Percentiles rank a stretch among this genome's conserved stretches.
These are phyloP conservation scores for Neoaliturus tenellus DNA, from an alignment of 2,888 invertebrate species.

Conservation along the genomic window DNA sequence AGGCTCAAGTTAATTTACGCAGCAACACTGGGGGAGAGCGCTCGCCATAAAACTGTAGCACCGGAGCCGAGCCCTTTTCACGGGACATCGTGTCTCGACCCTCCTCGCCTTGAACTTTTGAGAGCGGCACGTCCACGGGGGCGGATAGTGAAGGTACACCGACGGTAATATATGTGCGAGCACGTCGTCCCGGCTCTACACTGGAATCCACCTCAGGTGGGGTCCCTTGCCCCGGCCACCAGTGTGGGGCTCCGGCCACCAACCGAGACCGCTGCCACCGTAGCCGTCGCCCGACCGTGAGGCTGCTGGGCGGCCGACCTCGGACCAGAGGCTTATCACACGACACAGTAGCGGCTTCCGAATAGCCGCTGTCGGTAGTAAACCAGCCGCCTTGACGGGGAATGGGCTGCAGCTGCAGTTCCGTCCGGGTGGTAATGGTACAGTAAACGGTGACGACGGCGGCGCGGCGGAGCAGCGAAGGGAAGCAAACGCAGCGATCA, in stretches of 20 bases:
- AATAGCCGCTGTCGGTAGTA: neutral
- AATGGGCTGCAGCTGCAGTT: too few relatives aligned
- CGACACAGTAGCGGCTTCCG: neutral
- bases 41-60: too few relatives aligned
- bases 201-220: neutral
- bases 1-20: too few relatives aligned
- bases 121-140: neutral
- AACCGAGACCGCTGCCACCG: neutral
- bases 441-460: too few relatives aligned
- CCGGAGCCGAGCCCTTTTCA: neutral
- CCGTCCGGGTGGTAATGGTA: too few relatives aligned
- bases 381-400: neutral
- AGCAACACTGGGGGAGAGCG: too few relatives aligned
- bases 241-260: neutral
- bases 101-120: conserved; percentile 7
- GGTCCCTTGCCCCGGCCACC: too few relatives aligned
- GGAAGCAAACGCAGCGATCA: too few relatives aligned
- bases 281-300: too few relatives aligned
- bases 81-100: neutral
- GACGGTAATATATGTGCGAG: neutral
- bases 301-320: neutral
- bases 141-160: too few relatives aligned
- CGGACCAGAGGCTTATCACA: neutral
- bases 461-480: too few relatives aligned
- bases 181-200: neutral